These are phyloP conservation scores for Frieseomelitta varia DNA, from an alignment of 1,140 invertebrate genomes.

Conservation along the genomic window DNA sequence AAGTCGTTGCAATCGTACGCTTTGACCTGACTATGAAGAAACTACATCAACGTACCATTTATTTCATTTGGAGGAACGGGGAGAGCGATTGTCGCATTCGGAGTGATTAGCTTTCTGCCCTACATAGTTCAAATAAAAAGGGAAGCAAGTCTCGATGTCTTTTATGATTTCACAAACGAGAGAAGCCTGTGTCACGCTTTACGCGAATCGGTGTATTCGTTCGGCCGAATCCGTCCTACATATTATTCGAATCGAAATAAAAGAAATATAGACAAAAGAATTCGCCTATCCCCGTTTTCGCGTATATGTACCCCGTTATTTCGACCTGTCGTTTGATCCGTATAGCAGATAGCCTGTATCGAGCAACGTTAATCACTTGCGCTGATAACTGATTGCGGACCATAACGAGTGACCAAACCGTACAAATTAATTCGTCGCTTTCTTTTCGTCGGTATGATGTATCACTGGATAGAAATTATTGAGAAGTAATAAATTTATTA, in stretches of 20 bases:
- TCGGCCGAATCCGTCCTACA: background rate
- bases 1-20: no score
- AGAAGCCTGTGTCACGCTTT: background rate
- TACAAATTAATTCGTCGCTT: no score
- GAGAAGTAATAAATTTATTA: no score
- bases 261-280: background rate
- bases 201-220: background rate
- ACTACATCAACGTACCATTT: background rate
- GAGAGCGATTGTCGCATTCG: background rate
- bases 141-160: background rate
- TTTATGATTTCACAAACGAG: background rate
- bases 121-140: background rate
- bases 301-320: background rate
- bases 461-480: no score
- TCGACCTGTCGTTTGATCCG: background rate
- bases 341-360: background rate
- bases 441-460: no score
- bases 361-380: constrained; percentile 26
- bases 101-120: background rate
- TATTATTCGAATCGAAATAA: background rate
- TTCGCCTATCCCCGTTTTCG: background rate
- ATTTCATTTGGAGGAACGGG: background rate
- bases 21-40: background rate
- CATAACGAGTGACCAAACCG: no score
- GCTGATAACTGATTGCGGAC: no score